Evolutionary conservation across 1,140 invertebrate genomes (phyloP).

Genomic region (Bathynomus jamesi): DNA sequence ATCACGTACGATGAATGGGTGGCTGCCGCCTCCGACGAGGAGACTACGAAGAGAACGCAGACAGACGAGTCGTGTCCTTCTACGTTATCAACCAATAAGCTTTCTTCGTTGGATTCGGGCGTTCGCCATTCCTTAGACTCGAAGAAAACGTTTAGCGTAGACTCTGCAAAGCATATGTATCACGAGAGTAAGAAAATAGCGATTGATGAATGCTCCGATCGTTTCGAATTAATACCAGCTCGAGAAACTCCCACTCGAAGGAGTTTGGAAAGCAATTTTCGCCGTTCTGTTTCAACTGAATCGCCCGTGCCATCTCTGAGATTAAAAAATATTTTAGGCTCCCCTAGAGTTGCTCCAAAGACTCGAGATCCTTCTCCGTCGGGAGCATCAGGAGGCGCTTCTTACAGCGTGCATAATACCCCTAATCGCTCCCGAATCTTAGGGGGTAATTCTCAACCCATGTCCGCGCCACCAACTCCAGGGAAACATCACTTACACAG

Average conservation of each 20-base stretch:
- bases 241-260: constrained; percentile 18
- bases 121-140: constrained; percentile 34
- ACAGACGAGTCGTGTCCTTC: constrained; percentile 34
- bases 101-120: constrained; percentile 34
- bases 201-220: neutral
- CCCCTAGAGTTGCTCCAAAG: constrained; percentile 33
- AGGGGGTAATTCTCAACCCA: constrained; percentile 16
- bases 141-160: constrained; percentile 32
- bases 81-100: constrained; percentile 34
- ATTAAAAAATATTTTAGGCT: constrained; percentile 29
- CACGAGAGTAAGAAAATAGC: neutral
- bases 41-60: constrained; percentile 12
- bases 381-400: constrained; percentile 14
- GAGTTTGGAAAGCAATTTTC: constrained; percentile 23
- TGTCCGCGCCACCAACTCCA: constrained; percentile 34
- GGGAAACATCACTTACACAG: constrained; percentile 30
- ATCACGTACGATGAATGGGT: constrained; percentile 36
- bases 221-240: constrained; percentile 6
- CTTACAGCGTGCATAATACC: constrained; percentile 26
- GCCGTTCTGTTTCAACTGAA: constrained; percentile 31
- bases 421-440: constrained; percentile 29
- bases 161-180: constrained; percentile 28
- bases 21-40: constrained; percentile 31
- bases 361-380: constrained; percentile 25
- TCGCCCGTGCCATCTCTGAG: constrained; percentile 25